Base-by-base conservation (phyloP, 2,113 vertebrate species). In the Anhinga anhinga region DNA sequence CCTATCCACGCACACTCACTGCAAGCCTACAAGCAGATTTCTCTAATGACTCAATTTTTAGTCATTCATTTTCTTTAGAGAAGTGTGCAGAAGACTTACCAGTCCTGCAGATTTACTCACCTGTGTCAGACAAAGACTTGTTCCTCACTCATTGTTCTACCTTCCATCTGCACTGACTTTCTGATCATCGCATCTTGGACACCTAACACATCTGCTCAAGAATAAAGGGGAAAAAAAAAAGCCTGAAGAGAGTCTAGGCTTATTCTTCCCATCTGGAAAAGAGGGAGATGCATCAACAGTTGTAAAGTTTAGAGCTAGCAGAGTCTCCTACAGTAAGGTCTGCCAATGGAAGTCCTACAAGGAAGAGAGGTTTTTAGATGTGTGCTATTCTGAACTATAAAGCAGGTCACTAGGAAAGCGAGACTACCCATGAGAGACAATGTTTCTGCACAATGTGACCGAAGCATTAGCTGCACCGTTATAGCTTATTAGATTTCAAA, bases 161-260 rank as follows among this genome's bases (percentile, higher is more conserved):
- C 17, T 92, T 83, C 45, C 42, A 93, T 15, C 74, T 27, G n/a
- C 81, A 72, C 61, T 85, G 49, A 82, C 49, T 61, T 93, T 47
- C 80, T 52, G 56, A 26, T 93, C 52, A 76, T 23, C 3, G 1
- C 50, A 82, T 76, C n/a, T 42, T 20, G 38, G n/a, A 65, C 65
- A 85, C 32, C n/a, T 89, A 82, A 87, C 18, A 47, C 10, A 76
- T 19, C 69, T 82, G 29, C 61, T 96, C 30, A 72, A 91, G 87
- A 76, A 72, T 20, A 69, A 88, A 63, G 32, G 2, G 10, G 20
- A 50, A 49, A 45, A 47, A 49, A 30, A 74, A 76, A 29, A 74
- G 23, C 42, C 65, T 65, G 47, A 65, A 94, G n/a, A 78, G 15
- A 20, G 5, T 70, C 29, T 50, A 86, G 32, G 58, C 10, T 42